Conservation (phyloP, 2,113 vertebrate genomes). For the Lates calcarifer region DNA sequence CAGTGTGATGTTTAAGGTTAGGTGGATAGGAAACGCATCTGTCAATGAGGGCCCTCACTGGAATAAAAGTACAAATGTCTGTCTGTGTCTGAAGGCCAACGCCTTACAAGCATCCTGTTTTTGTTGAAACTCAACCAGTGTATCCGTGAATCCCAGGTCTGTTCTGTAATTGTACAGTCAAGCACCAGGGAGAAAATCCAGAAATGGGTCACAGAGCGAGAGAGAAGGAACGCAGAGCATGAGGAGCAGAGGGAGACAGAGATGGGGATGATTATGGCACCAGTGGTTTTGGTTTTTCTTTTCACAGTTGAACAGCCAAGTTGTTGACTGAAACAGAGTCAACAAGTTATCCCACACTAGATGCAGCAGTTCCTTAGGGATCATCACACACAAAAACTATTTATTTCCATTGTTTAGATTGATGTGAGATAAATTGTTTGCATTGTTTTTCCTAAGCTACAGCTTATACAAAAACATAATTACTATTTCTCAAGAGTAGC, state of each 20-base stretch:
- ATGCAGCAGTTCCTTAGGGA: slow-evolving; percentile 4
- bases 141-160: slow-evolving; percentile 18
- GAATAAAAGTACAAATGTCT: background rate
- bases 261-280: slow-evolving; percentile 28
- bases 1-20: background rate
- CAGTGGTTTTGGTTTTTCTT: slow-evolving; percentile 48
- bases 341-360: slow-evolving; percentile 37
- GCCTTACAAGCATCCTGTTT: slow-evolving; percentile 64
- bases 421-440: background rate
- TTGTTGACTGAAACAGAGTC: slow-evolving; percentile 28
- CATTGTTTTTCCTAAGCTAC: slow-evolving; percentile 2
- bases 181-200: slow-evolving; percentile 39
- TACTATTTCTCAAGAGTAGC: background rate
- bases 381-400: background rate
- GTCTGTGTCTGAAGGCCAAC: slow-evolving; percentile 25
- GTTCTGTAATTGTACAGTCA: slow-evolving; percentile 29
- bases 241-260: slow-evolving; percentile 20
- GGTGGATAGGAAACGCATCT: background rate
- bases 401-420: slow-evolving; percentile 4
- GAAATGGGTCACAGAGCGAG: slow-evolving; percentile 52
- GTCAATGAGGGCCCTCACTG: background rate
- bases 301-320: slow-evolving; percentile 14
- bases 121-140: slow-evolving; percentile 42
- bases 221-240: background rate
- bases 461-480: background rate